Conservation (phyloP, 2,113 vertebrate genomes). For the Andinoacara biseriatus region DNA sequence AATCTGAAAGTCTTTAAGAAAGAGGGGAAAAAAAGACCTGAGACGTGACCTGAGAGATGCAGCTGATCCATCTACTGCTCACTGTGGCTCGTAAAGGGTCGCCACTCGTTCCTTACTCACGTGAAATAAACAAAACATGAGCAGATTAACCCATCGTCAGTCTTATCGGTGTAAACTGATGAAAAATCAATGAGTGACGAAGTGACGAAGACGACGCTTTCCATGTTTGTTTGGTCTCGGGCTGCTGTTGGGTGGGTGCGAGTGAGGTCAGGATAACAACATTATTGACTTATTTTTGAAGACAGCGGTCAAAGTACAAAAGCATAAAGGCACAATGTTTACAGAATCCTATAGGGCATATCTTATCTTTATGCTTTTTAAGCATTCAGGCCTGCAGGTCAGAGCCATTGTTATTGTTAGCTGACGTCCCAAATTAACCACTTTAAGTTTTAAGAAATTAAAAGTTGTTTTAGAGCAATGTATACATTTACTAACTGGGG, state of each 20-base stretch:
- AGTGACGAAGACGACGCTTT: too few relatives aligned
- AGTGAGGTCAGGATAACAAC: slow-evolving; percentile 22
- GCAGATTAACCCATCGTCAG: background rate
- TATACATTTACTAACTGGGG: too few relatives aligned
- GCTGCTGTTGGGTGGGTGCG: background rate
- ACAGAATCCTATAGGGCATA: slow-evolving; percentile 14
- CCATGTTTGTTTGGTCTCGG: background rate
- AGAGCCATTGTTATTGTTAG: too few relatives aligned
- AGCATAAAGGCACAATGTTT: slow-evolving; percentile 8
- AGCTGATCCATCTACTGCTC: too few relatives aligned
- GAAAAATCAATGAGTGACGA: too few relatives aligned
- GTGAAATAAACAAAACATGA: background rate
- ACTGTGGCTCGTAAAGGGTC: too few relatives aligned
- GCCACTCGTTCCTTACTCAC: background rate
- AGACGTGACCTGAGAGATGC: too few relatives aligned
- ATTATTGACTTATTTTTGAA: slow-evolving; percentile 64
- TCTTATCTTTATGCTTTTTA: slow-evolving; percentile 55
- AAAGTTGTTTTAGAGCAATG: background rate
- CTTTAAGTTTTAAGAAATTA: background rate
- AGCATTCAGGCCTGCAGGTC: background rate
- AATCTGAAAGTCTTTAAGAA: too few relatives aligned
- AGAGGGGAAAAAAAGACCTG: too few relatives aligned
- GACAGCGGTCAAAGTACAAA: slow-evolving; percentile 67
- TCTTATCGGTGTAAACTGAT: background rate
- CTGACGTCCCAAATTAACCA: background rate